phyloP scores from a whole-genome alignment of 2,888 invertebrate genomes.

The Drosophila testacea region DNA sequence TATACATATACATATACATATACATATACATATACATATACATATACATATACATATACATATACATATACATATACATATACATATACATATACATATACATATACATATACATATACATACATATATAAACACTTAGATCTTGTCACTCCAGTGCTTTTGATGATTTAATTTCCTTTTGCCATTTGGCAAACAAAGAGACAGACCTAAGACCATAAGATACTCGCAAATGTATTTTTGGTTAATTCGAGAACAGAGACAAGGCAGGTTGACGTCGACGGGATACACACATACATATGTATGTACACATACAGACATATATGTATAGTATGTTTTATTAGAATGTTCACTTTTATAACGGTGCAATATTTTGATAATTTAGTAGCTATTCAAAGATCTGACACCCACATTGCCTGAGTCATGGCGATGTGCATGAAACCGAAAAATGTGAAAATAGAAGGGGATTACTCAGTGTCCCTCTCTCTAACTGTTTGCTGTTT shows the following conservation, averaged over 20 bases:
- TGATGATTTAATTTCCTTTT: slow-evolving; percentile 75
- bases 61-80: slow-evolving; percentile 4
- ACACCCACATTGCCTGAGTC: slow-evolving; percentile 64
- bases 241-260: slow-evolving; percentile 32
- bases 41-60: slow-evolving; percentile 3
- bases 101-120: slow-evolving; percentile 2
- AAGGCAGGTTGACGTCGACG: slow-evolving; percentile 9
- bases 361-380: slow-evolving; percentile 76
- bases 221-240: slow-evolving; percentile 50
- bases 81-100: slow-evolving; percentile 2
- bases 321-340: slow-evolving; percentile 4
- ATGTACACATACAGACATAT: not conserved
- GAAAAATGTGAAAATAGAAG: slow-evolving; percentile 17
- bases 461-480: slow-evolving; percentile 24
- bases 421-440: slow-evolving; percentile 11
- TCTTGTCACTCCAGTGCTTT: slow-evolving; percentile 59
- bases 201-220: slow-evolving; percentile 48
- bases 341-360: slow-evolving; percentile 58
- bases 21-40: slow-evolving; percentile 2
- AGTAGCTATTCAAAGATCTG: slow-evolving; percentile 44
- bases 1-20: slow-evolving; percentile 4
- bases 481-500: slow-evolving; percentile 13
- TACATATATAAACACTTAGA: slow-evolving; percentile 4
- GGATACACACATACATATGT: not conserved
- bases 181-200: slow-evolving; percentile 42